phyloP scores from a whole-genome alignment of 1,140 invertebrate species.

The Drosophila bifasciata region DNA sequence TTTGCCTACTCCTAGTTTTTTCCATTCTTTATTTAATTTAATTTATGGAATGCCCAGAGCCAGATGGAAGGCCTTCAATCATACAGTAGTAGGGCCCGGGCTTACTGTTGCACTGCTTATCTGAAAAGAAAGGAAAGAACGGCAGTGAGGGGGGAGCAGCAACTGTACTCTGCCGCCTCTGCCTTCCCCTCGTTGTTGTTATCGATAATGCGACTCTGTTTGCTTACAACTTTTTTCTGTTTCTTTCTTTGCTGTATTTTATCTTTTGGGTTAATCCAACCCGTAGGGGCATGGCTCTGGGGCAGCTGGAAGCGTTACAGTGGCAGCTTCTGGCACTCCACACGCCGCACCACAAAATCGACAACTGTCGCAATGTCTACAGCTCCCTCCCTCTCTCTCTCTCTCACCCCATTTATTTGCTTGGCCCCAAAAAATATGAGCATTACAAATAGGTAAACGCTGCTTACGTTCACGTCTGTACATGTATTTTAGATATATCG shows the following conservation, averaged over 20 bases:
- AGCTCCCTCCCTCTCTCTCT: constrained; percentile 5
- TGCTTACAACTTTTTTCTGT: constrained; percentile 21
- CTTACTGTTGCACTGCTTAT: constrained; percentile 68
- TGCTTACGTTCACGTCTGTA: constrained; percentile 17
- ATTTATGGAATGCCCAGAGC: constrained; percentile 48
- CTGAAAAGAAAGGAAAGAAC: constrained; percentile 43
- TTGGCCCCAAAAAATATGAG: constrained; percentile 43
- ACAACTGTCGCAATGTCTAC: constrained; percentile 62
- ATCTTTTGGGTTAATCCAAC: constrained; percentile 62
- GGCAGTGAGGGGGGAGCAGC: background rate
- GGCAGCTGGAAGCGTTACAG: constrained; percentile 53
- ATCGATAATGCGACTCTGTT: constrained; percentile 62
- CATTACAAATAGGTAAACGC: constrained; percentile 56
- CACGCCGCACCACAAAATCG: constrained; percentile 15
- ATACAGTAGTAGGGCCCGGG: constrained; percentile 20
- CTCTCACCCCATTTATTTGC: constrained; percentile 44
- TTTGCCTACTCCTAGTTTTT: constrained; percentile 25
- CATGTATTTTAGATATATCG: constrained; percentile 65
- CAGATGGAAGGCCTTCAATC: constrained; percentile 73
- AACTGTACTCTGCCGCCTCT: constrained; percentile 13
- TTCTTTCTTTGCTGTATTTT: constrained; percentile 36
- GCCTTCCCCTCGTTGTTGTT: constrained; percentile 20
- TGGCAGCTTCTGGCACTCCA: constrained; percentile 19
- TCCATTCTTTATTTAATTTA: constrained; percentile 52
- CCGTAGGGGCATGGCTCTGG: constrained; percentile 33